Conservation (phyloP, 2,797 vertebrate species). For the Girardinus metallicus region DNA sequence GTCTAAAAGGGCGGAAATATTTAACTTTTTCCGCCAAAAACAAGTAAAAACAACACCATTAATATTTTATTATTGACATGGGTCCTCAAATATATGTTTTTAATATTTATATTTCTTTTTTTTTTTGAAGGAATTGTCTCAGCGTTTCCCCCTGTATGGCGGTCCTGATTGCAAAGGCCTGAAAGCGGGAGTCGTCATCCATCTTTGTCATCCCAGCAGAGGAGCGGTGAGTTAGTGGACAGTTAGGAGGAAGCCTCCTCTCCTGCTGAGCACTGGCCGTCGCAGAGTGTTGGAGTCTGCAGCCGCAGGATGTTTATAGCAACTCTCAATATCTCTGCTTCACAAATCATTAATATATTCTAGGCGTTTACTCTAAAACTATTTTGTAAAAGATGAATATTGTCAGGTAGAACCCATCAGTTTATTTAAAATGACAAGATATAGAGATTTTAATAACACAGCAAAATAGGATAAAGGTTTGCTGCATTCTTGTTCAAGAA, state of each 20-base stretch:
- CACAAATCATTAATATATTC: neutral
- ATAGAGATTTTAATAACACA: neutral
- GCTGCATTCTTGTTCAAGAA: neutral
- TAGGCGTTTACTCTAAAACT: neutral
- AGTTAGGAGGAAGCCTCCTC: slow-evolving; percentile 26
- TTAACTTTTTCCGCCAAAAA: no score
- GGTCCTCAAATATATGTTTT: no score
- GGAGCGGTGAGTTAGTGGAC: slow-evolving; percentile 29
- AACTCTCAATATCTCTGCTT: neutral
- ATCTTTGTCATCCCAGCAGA: slow-evolving; percentile 43
- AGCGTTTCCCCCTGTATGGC: neutral
- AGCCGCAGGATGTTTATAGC: slow-evolving; percentile 28
- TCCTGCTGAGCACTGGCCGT: slow-evolving; percentile 42
- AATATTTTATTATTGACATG: no score
- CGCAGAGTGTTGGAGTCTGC: slow-evolving; percentile 14
- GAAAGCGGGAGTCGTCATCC: slow-evolving; percentile 41
- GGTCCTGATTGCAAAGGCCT: slow-evolving; percentile 47
- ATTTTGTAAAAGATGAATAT: neutral
- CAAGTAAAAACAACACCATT: no score
- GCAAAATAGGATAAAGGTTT: neutral
- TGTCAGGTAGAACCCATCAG: neutral
- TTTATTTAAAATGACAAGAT: neutral
- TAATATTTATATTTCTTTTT: no score
- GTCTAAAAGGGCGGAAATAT: no score
- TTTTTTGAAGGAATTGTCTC: no score